Evolutionary conservation across 2,888 invertebrate species (phyloP).

Genomic region (Mythimna lalbum): DNA sequence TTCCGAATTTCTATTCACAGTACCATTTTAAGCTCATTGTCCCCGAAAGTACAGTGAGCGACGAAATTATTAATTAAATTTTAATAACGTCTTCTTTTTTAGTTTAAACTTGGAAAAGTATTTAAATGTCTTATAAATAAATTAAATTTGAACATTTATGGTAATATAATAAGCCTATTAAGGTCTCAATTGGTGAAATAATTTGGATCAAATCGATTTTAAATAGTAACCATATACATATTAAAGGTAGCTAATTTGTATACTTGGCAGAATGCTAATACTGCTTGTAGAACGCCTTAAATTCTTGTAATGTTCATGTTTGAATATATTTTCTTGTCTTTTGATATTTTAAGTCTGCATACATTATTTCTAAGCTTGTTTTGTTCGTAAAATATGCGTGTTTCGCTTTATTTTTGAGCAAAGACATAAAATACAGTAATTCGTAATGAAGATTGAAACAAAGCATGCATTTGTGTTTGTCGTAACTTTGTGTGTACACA

Average conservation of each 20-base stretch:
- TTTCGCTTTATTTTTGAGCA: constrained; percentile 54
- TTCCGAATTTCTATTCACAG: constrained; percentile 40
- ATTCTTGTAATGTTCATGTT: constrained; percentile 57
- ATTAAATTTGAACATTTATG: constrained; percentile 57
- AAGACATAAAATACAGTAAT: constrained; percentile 49
- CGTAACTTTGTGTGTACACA: constrained; percentile 34
- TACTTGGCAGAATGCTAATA: constrained; percentile 49
- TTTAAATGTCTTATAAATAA: constrained; percentile 56
- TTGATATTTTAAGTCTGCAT: constrained; percentile 59
- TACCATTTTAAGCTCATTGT: constrained; percentile 80
- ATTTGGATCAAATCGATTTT: constrained; percentile 44
- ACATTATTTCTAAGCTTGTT: constrained; percentile 49
- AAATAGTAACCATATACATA: constrained; percentile 28
- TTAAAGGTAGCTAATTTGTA: constrained; percentile 36
- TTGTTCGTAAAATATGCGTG: constrained; percentile 54
- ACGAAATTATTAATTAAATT: constrained; percentile 84
- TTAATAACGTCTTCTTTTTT: constrained; percentile 74
- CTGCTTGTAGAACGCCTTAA: constrained; percentile 47
- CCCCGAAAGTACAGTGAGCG: constrained; percentile 70
- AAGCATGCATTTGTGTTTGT: constrained; percentile 47
- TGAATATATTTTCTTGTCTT: constrained; percentile 56
- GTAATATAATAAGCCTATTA: constrained; percentile 60
- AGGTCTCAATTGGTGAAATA: constrained; percentile 26
- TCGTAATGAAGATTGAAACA: constrained; percentile 53
- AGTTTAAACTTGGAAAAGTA: constrained; percentile 56